A percentile compares a stretch with the other conserved stretches of the same genome.
Evolutionary conservation across 2,113 vertebrate species (phyloP).

Genomic region (Ceratotherium simum): DNA sequence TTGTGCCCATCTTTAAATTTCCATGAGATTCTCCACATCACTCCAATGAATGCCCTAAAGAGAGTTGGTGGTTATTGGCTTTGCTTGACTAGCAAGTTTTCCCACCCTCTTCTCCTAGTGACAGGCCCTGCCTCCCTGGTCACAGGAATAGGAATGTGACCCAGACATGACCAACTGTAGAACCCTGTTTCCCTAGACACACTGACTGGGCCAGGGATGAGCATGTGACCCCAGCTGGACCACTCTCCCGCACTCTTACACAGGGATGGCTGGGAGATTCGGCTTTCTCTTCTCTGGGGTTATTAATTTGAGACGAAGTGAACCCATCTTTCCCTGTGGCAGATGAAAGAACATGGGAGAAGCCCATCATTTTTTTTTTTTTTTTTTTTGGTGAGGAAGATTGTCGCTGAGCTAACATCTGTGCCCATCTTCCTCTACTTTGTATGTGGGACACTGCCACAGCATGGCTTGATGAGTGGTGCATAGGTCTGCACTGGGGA

Average conservation of each 20-base stretch:
- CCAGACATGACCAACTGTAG: not conserved
- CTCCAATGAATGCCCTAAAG: not conserved
- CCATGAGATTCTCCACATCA: not conserved
- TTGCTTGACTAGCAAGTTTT: not conserved
- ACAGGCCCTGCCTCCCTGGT: not conserved
- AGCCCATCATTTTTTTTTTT: not conserved
- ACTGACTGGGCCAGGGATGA: not conserved
- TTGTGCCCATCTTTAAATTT: not conserved
- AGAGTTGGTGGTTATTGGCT: not conserved
- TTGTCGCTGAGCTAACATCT: no score
- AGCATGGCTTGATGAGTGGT: no score
- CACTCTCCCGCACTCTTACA: not conserved
- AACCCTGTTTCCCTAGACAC: not conserved
- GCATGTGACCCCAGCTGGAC: not conserved
- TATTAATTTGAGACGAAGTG: not conserved
- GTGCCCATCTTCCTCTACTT: no score
- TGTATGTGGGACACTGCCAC: no score
- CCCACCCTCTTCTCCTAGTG: not conserved
- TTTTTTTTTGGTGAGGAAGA: no score
- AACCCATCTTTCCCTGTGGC: not conserved
- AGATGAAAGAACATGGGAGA: not conserved
- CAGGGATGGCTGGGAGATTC: not conserved
- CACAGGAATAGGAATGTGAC: not conserved
- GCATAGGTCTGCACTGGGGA: no score
- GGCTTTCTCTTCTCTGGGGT: not conserved